A percentile compares a stretch with the other conserved stretches of the same genome.
These are phyloP conservation scores for Perca flavescens DNA, from an alignment of 2,113 vertebrate species.

Conservation along the genomic window DNA sequence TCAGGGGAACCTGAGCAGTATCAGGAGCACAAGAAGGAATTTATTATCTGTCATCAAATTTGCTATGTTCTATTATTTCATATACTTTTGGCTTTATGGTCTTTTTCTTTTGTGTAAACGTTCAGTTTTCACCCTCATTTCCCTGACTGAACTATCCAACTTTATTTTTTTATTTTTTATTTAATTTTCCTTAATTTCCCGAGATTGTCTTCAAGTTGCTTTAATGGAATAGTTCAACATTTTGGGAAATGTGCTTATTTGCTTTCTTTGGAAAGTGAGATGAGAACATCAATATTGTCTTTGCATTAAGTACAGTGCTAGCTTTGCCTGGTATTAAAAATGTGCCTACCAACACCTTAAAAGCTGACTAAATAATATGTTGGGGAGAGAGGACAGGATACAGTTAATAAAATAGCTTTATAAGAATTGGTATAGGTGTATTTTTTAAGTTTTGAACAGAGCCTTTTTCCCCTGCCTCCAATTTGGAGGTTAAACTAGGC, in stretches of 20 bases:
- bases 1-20: conserved; percentile 49
- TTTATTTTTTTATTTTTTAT: too few species aligned
- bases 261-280: not conserved
- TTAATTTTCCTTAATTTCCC: not conserved
- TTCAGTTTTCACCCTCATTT: not conserved
- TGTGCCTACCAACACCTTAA: not conserved
- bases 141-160: not conserved
- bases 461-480: not conserved
- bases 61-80: conserved; percentile 35
- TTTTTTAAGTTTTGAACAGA: not conserved
- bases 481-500: not conserved
- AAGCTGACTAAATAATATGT: not conserved
- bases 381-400: not conserved
- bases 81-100: conserved; percentile 38
- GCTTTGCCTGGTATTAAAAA: not conserved
- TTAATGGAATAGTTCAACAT: not conserved
- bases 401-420: not conserved
- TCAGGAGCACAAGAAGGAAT: conserved; percentile 54
- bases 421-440: not conserved
- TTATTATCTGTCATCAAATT: conserved; percentile 50
- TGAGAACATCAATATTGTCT: not conserved
- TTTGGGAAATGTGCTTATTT: not conserved
- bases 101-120: conserved; percentile 22
- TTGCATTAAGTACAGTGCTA: not conserved
- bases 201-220: not conserved